These are phyloP conservation scores for Sphaerophoria rueppellii DNA, from an alignment of 2,888 invertebrate species.

Conservation along the genomic window DNA sequence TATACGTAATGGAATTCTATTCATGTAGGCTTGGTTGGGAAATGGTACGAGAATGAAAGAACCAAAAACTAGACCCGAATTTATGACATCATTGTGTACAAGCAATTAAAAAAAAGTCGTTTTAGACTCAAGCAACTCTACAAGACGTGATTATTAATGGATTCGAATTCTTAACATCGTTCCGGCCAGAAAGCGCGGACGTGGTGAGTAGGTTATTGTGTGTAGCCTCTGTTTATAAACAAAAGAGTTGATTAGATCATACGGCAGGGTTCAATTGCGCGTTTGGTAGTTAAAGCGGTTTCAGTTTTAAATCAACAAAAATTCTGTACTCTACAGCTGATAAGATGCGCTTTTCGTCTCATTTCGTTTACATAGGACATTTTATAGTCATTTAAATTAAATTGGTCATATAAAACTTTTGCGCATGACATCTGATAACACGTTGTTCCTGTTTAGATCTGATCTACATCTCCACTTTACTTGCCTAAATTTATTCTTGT, in stretches of 20 bases:
- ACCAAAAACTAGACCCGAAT: slow-evolving; percentile 12
- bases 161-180: slow-evolving; percentile 9
- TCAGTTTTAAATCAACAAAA: too few relatives aligned
- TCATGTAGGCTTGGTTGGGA: not conserved
- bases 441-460: too few relatives aligned
- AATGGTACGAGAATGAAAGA: not conserved
- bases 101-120: not conserved
- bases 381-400: too few relatives aligned
- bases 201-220: not conserved
- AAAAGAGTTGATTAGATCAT: slow-evolving; percentile 32
- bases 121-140: not conserved
- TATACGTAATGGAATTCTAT: not conserved
- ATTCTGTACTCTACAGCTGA: too few relatives aligned
- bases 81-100: slow-evolving; percentile 50
- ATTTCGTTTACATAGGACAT: too few relatives aligned
- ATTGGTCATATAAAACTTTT: too few relatives aligned
- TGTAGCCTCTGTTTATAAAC: slow-evolving; percentile 48
- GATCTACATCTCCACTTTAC: too few relatives aligned
- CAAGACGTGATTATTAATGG: slow-evolving; percentile 20
- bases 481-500: too few relatives aligned
- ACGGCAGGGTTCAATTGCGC: too few relatives aligned
- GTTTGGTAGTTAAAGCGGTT: too few relatives aligned
- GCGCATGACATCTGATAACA: too few relatives aligned
- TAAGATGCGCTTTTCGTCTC: too few relatives aligned
- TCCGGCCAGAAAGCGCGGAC: not conserved